Evolutionary conservation across 2,797 vertebrate species (phyloP).

Genomic region (Oryzias sinensis): DNA sequence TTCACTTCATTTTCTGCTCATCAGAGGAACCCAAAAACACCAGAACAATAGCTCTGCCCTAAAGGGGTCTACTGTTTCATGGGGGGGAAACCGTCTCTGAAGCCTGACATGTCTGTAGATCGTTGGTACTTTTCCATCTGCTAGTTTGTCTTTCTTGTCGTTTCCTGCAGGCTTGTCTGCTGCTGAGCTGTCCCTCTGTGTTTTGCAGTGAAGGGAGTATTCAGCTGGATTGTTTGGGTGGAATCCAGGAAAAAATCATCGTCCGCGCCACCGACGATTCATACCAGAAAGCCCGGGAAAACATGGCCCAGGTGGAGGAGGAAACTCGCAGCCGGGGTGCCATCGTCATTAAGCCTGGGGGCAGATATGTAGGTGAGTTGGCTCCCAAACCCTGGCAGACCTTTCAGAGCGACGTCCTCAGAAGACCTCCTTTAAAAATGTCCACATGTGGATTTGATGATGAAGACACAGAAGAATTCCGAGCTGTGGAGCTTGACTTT

Average conservation of each 20-base stretch:
- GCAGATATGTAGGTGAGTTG: constrained; percentile 89
- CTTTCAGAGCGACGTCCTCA: no score
- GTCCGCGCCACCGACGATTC: constrained; percentile 97
- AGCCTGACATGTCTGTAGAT: no score
- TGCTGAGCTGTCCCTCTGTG: constrained; percentile 14
- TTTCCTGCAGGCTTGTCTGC: no score
- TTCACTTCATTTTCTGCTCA: constrained; percentile 59
- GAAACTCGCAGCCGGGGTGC: constrained; percentile 93
- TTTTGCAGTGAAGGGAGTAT: constrained; percentile 86
- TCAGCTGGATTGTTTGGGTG: constrained; percentile 94
- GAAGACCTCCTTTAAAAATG: no score
- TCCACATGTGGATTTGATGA: no score
- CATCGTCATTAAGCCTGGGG: constrained; percentile 95
- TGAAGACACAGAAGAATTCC: no score
- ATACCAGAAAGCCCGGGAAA: constrained; percentile 96
- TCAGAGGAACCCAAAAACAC: constrained; percentile 49
- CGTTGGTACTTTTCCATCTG: no score
- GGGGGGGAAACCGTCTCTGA: no score
- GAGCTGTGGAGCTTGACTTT: no score
- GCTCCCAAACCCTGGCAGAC: no score
- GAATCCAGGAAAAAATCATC: constrained; percentile 97
- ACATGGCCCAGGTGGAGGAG: constrained; percentile 95
- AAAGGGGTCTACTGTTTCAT: no score
- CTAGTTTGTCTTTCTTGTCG: no score
- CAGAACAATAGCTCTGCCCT: constrained; percentile 13